Evolutionary conservation across 1,140 invertebrate genomes (phyloP), one percentile per base, ranked within the genome.

Genomic region (Megalopta genalis): DNA sequence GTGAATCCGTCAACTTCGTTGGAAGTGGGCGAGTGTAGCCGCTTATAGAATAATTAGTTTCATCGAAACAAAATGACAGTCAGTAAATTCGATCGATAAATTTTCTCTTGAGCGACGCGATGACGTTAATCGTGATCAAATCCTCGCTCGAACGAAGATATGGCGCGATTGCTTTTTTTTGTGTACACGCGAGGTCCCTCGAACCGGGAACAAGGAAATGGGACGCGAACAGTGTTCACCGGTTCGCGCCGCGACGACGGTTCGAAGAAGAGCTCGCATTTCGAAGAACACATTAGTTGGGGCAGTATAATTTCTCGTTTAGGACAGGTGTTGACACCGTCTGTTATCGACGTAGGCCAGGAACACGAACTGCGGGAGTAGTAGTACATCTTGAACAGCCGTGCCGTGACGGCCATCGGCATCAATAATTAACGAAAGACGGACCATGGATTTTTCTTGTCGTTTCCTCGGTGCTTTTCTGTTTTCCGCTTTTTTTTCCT

Each of bases 341-440:
- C 39, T 32, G 27, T 42, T 46, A 25, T 81, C 65, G 70, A 81
- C 59, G 59, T 80, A 83, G 81, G 83, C 74, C 82, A 66, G 82
- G 69, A 81, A 79, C 57, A 85, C 79, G 79, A 69, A 75, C 73
- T 63, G 23, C 49, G 23, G 69, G 79, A 54, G 39, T 52, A 71
- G 69, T 74, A 54, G 39, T 52, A 71, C 39, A 54, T 65, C 25
- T 39, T 71, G 25, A 32, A 8, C 23, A 27, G 60, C 66, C 67
- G 59, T 14, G 65, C 39, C 27, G 60, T 16, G n/a, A 71, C 65
- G 57, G 54, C 39, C n/a, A 9, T 3, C 3, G 27, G 3, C 21
- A 65, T 49, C 62, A 46, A 52, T 69, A 78, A 85, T 82, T 82
- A 86, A 86, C 83, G 71, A 85, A 85, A 86, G 84, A 86, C 84